These are phyloP conservation scores for Macropus fuliginosus DNA, from an alignment of 2,797 vertebrate species.

Conservation along the genomic window DNA sequence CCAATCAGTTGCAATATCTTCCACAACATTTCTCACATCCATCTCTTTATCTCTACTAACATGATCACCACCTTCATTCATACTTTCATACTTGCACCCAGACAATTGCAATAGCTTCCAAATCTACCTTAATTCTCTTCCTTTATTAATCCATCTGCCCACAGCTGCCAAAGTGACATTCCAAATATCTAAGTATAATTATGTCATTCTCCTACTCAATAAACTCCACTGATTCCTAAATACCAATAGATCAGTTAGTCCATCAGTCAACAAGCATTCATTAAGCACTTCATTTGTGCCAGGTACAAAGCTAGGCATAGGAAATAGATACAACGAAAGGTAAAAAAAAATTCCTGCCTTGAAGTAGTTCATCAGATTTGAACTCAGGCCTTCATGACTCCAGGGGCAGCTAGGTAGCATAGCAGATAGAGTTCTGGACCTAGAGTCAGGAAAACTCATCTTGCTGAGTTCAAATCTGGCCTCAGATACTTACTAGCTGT, in stretches of 20 bases:
- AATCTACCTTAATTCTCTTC: neutral
- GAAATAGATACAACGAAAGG: neutral
- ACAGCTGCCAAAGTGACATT: neutral
- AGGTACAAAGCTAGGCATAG: neutral
- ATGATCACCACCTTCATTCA: neutral
- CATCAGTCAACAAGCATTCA: neutral
- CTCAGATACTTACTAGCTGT: neutral
- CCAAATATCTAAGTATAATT: neutral
- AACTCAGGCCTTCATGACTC: neutral
- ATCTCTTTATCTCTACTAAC: neutral
- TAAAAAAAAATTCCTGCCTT: neutral
- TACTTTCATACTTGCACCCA: neutral
- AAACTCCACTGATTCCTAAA: neutral
- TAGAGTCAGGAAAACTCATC: neutral
- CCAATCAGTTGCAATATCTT: neutral
- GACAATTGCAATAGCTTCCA: neutral
- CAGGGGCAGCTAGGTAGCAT: neutral
- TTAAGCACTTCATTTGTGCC: neutral
- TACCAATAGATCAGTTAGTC: neutral
- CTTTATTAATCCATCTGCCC: neutral
- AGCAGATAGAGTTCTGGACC: neutral
- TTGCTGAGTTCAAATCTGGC: neutral
- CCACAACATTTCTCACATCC: neutral
- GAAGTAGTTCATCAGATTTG: neutral
- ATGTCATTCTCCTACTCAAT: neutral